phyloP scores from a whole-genome alignment of 2,888 invertebrate species.

The Sphecodes monilicornis region DNA sequence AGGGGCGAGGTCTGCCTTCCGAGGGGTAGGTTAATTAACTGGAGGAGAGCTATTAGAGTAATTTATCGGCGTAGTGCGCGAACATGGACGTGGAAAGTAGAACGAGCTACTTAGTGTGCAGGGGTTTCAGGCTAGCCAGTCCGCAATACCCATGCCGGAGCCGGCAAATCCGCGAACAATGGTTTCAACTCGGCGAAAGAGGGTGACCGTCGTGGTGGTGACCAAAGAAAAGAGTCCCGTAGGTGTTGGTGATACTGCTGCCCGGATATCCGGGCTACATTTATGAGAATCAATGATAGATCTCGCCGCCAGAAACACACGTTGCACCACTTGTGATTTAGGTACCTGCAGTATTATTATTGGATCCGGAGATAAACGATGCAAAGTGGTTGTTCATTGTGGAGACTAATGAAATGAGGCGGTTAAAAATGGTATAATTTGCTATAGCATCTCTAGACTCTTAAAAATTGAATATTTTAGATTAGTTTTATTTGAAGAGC shows the following conservation, averaged over 20 bases:
- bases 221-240: slow-evolving; percentile 21
- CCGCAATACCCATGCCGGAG: slow-evolving; percentile 50
- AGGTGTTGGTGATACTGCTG: slow-evolving; percentile 40
- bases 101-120: slow-evolving; percentile 58
- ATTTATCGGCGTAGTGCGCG: slow-evolving; percentile 66
- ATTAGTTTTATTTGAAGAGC: background rate
- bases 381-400: background rate
- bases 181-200: slow-evolving; percentile 48
- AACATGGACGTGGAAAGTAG: slow-evolving; percentile 51
- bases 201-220: slow-evolving; percentile 25
- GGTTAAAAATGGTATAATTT: background rate
- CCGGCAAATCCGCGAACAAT: slow-evolving; percentile 61
- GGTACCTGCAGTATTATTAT: background rate
- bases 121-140: slow-evolving; percentile 52
- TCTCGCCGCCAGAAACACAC: background rate
- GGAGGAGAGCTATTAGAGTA: slow-evolving; percentile 71
- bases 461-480: background rate
- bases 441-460: background rate
- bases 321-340: background rate
- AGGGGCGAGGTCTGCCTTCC: background rate
- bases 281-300: slow-evolving; percentile 17
- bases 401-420: background rate
- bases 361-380: background rate
- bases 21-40: slow-evolving; percentile 68
- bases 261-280: slow-evolving; percentile 34